Evolutionary conservation across 2,113 vertebrate genomes (phyloP).

Genomic region (Tetraodon nigroviridis): DNA sequence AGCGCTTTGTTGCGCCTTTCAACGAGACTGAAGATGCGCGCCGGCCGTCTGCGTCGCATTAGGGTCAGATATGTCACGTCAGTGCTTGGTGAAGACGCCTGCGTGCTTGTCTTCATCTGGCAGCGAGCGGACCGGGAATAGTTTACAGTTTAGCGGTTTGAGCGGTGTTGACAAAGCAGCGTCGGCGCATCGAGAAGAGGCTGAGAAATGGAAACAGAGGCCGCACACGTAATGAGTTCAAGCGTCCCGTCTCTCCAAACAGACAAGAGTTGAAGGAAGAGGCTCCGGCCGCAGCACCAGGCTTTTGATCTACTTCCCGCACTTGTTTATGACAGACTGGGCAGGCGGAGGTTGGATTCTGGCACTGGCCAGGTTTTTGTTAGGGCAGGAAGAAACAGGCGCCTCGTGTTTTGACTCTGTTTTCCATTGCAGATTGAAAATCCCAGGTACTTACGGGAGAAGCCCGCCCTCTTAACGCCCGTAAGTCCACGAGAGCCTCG

Average conservation of each 20-base stretch:
- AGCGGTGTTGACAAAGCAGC: conserved; percentile 60
- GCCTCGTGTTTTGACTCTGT: conserved; percentile 34
- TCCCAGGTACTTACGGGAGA: conserved; percentile 87
- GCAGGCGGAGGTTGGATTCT: conserved; percentile 38
- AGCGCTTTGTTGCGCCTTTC: background rate
- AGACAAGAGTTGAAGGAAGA: conserved; percentile 56
- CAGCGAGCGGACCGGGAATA: conserved; percentile 49
- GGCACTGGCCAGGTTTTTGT: conserved; percentile 38
- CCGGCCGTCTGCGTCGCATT: conserved; percentile 43
- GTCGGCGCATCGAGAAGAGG: conserved; percentile 34
- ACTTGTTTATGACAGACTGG: conserved; percentile 63
- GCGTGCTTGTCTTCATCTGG: conserved; percentile 45
- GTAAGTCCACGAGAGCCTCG: conserved; percentile 69
- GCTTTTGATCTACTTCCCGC: conserved; percentile 60
- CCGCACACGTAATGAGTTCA: conserved; percentile 60
- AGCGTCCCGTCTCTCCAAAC: conserved; percentile 66
- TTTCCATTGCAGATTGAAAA: conserved; percentile 85
- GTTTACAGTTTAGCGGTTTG: conserved; percentile 62
- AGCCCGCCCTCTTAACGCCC: conserved; percentile 77
- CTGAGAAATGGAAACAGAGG: conserved; percentile 54
- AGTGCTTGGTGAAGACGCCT: conserved; percentile 50
- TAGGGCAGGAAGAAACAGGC: conserved; percentile 29
- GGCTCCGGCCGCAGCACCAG: conserved; percentile 37
- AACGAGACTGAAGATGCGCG: no score
- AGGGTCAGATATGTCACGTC: conserved; percentile 59